Evolutionary conservation across 1,140 invertebrate species (phyloP), one percentile per base, ranked within the genome.

Genomic region (Drosophila kurseongensis): DNA sequence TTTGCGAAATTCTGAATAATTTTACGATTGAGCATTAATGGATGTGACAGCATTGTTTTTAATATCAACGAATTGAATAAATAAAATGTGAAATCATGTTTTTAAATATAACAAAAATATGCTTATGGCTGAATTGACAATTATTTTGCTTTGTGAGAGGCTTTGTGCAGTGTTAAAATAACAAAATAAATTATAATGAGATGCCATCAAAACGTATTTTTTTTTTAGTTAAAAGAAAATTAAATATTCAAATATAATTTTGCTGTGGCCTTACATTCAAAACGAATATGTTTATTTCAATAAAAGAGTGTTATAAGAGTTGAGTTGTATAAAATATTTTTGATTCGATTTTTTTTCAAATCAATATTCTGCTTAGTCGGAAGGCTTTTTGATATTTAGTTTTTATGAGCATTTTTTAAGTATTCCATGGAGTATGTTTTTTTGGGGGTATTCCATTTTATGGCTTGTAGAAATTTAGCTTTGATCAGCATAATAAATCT

Each of bases 21-120:
- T 71, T 69, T 71, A 38, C 67, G 51, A 71, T 58, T 50, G 65
- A 69, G 65, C 68, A 48, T 58, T 41, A 71, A 69, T 71, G 67
- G 41, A 71, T 48, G n/a, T 71, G 68, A 71, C 68, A 71, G 66
- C 13, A 14, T 16, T 50, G 27, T 42, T 65, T 51, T 41, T 18
- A 27, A 44, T 52, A 45, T 67, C 16, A 44, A 52, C 65, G 42
- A 52, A 66, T 66, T 68, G 47, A 36, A 65, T 6, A 66, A 66
- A 65, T 44, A 52, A 68, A 51, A 44, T 44, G 36, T 48, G 35
- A 38, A 59, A 60, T 60, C 32, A 47, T 14, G 10, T n/a, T 36
- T 36, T 65, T n/a, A 59, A 41, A 27, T 36, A 60, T 59, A 47
- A 61, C 36, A 36, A 48, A 41, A 59, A 62, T 62, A 29, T 59